Base-by-base conservation (phyloP, 1,140 invertebrate species). In the Hypsibius dujardini region DNA sequence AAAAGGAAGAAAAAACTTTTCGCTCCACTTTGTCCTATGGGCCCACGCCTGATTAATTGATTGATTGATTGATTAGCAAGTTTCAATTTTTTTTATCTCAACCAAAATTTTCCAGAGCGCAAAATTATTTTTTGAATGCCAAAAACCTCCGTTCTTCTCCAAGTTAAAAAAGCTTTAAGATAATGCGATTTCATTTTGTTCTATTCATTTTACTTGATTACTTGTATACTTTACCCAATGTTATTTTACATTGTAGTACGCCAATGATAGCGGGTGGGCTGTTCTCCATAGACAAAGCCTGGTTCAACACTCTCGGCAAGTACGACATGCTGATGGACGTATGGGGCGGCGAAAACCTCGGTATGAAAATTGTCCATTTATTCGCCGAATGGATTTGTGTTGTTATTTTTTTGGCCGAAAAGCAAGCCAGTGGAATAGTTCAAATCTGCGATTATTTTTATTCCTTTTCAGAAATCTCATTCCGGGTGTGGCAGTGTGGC, bases 381-480 rank as follows among this genome's bases (percentile, higher is more conserved):
- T 28, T 28, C 28, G 28, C 28, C 28, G 28, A 28, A 28, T 28
- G 28, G 28, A 28, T 28, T 28, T 28, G 28, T 28, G 28, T 28
- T 28, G 28, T 28, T 28, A 28, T 28, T 28, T 28, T 28, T 28
- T 28, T 28, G 28, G 28, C 28, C 28, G 28, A 28, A 28, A 28
- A 28, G 28, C 28, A 28, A 28, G 28, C 28, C 28, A 28, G 28
- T 28, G 28, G 28, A 28, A 28, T 28, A 28, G 28, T 28, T 28
- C 28, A 28, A 28, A 28, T 28, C 28, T 28, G 28, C 28, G 28
- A 28, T 28, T 28, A 28, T 28, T 28, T 28, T 47, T 46, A 69
- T 59, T 56, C 69, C 59, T 47, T 74, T 76, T 88, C 90, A 81
- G 80, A 81, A 72, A 81, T 81, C 59, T 81, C 80, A 60, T 87